A percentile compares a stretch with the other conserved stretches of the same genome.
Conservation (phyloP, 2,113 vertebrate species). For the Megatriorchis doriae region DNA sequence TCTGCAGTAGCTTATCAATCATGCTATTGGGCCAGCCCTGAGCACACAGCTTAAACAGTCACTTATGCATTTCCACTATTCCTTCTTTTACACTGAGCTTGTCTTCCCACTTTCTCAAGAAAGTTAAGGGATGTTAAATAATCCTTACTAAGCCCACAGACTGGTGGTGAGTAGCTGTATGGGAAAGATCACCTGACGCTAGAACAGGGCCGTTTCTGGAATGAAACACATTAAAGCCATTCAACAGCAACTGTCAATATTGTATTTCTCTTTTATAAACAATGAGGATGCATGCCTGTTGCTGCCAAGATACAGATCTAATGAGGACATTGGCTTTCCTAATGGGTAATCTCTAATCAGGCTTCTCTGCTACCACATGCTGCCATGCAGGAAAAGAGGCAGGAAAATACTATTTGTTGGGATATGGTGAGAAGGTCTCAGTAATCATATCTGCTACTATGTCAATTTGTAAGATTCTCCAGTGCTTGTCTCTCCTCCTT, state of each 20-base stretch:
- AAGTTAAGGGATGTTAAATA: background rate
- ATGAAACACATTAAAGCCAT: background rate
- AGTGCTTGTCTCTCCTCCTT: slow-evolving; percentile 1
- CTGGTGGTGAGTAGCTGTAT: background rate
- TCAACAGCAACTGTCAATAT: background rate
- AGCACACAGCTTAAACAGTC: background rate
- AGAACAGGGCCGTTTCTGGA: background rate
- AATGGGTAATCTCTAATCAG: slow-evolving; percentile 36
- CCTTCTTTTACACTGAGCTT: background rate
- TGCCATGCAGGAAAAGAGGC: background rate
- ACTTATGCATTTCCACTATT: background rate
- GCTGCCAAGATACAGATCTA: slow-evolving; percentile 18
- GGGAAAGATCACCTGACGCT: background rate
- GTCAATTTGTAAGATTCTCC: background rate
- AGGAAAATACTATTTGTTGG: slow-evolving; percentile 13
- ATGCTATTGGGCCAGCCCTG: background rate
- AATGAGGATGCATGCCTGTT: background rate
- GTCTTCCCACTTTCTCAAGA: background rate
- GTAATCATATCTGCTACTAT: slow-evolving; percentile 31
- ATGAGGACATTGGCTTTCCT: slow-evolving; percentile 21
- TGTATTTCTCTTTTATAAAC: background rate
- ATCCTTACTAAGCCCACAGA: background rate
- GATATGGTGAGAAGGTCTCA: slow-evolving; percentile 28
- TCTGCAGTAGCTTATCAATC: background rate
- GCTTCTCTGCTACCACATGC: slow-evolving; percentile 3